phyloP scores from a whole-genome alignment of 2,888 invertebrate species.

The Papilio protenor region DNA sequence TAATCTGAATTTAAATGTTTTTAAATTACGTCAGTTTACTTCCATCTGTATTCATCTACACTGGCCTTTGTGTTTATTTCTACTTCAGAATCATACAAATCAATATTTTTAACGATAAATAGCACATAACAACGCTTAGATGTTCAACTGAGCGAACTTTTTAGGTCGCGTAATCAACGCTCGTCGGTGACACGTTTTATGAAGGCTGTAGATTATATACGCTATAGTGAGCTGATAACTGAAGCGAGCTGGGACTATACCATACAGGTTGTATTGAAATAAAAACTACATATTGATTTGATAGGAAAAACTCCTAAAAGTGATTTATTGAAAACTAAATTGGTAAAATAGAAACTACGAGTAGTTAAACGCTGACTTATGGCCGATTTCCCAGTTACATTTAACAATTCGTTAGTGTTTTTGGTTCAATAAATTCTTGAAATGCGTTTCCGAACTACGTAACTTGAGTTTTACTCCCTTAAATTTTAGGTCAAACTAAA shows the following conservation, averaged over 20 bases:
- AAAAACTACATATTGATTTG: neutral
- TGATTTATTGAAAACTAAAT: too few relatives aligned
- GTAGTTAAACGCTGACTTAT: too few relatives aligned
- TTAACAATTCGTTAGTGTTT: too few relatives aligned
- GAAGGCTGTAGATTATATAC: conserved; percentile 10
- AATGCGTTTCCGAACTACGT: too few relatives aligned
- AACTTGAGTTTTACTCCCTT: too few relatives aligned
- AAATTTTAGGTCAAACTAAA: too few relatives aligned
- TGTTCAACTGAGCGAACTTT: conserved; percentile 30
- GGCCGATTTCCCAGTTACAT: too few relatives aligned
- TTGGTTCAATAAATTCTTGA: too few relatives aligned
- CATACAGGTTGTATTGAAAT: neutral
- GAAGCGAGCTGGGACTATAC: neutral
- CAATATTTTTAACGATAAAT: neutral
- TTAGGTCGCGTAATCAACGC: conserved; percentile 31
- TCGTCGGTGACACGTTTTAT: conserved; percentile 24
- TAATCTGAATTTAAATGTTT: neutral
- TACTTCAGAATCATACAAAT: neutral
- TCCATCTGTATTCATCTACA: neutral
- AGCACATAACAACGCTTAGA: conserved; percentile 14
- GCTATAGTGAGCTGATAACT: neutral
- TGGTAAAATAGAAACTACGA: too few relatives aligned
- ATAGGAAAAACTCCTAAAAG: neutral
- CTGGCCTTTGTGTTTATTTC: too few relatives aligned
- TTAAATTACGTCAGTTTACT: too few relatives aligned